These are phyloP conservation scores for Macaca nemestrina DNA, from an alignment of 2,113 vertebrate genomes.

Conservation along the genomic window DNA sequence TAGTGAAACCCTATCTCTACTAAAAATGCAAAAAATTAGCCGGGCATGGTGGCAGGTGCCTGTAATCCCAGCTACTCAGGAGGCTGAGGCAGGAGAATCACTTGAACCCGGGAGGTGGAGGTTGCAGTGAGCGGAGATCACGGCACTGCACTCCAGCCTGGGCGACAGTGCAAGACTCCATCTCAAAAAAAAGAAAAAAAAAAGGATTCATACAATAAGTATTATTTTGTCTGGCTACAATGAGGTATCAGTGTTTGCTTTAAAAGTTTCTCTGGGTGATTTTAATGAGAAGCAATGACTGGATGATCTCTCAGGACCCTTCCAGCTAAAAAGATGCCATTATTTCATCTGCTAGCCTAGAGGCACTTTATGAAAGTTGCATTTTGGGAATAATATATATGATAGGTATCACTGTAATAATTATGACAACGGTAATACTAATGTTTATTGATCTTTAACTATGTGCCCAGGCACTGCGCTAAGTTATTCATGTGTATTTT, in stretches of 20 bases:
- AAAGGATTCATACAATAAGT: not conserved
- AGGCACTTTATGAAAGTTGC: not conserved
- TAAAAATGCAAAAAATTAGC: no score
- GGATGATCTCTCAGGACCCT: not conserved
- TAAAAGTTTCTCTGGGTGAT: not conserved
- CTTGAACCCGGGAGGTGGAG: no score
- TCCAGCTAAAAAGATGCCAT: not conserved
- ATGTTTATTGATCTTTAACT: not conserved
- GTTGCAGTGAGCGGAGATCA: no score
- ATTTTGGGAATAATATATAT: not conserved
- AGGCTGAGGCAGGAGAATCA: no score
- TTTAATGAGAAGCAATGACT: conserved; percentile 24
- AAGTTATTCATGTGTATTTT: not conserved
- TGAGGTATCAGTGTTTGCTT: not conserved
- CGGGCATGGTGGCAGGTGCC: no score
- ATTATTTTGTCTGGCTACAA: not conserved
- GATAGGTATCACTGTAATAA: not conserved
- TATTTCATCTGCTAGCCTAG: not conserved
- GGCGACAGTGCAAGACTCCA: no score
- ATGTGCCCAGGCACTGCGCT: not conserved
- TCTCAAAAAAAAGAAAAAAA: no score
- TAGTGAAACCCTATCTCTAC: no score
- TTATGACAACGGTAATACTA: not conserved
- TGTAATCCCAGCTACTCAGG: no score
- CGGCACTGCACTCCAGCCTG: no score